Percentiles rank a stretch among this genome's conserved stretches.
phyloP scores from a whole-genome alignment of 2,888 invertebrate genomes.

The Caenorhabditis zanzibari region DNA sequence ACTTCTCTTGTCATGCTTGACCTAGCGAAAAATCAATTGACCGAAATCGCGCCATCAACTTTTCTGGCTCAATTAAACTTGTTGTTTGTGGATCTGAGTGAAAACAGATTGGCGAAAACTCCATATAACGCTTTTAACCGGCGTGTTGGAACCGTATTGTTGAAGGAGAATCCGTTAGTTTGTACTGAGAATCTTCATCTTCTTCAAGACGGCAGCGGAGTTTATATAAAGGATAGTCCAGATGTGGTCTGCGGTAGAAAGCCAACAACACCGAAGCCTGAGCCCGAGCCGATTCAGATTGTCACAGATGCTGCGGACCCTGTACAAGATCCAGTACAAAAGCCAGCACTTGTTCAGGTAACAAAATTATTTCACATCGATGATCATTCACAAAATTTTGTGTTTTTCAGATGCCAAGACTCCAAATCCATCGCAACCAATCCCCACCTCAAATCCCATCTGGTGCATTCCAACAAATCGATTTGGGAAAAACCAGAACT shows the following conservation, averaged over 20 bases:
- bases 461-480: constrained; percentile 32
- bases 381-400: neutral
- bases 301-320: constrained; percentile 5
- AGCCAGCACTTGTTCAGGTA: constrained; percentile 36
- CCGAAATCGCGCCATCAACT: constrained; percentile 78
- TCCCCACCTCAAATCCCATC: constrained; percentile 26
- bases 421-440: constrained; percentile 31
- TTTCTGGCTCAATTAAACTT: constrained; percentile 83
- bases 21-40: constrained; percentile 80
- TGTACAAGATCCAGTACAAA: constrained; percentile 18
- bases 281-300: constrained; percentile 20
- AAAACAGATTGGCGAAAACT: constrained; percentile 79
- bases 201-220: constrained; percentile 82
- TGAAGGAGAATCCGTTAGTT: constrained; percentile 83
- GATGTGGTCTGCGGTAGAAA: constrained; percentile 79
- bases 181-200: constrained; percentile 83
- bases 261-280: constrained; percentile 54
- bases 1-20: constrained; percentile 82
- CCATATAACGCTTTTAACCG: constrained; percentile 83
- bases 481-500: neutral
- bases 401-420: constrained; percentile 30
- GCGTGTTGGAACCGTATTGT: constrained; percentile 81
- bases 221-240: constrained; percentile 77
- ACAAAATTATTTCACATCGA: neutral
- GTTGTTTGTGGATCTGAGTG: constrained; percentile 81